Base-by-base conservation (phyloP, 92 coral and sea anemone genomes). In the Hydrozoanthus gracilis region DNA sequence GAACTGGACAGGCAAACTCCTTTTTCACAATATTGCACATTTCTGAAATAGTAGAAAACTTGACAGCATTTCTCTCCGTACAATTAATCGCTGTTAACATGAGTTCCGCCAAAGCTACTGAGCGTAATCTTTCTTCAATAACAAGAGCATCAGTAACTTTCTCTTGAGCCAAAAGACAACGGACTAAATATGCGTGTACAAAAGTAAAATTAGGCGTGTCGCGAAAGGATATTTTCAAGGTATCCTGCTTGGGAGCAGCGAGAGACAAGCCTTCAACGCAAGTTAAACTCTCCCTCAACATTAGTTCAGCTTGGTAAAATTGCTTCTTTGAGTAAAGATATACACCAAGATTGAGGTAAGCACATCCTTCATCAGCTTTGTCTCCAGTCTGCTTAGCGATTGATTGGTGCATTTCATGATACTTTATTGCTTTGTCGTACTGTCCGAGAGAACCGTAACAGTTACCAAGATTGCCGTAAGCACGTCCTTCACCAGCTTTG, bases 241-340 rank as follows among this genome's bases (percentile, higher is more conserved):
- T 54, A 74, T 74, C 79, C 79, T 18, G 54, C 14, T 44, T 74
- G 54, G 79, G 79, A 6, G 14, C 79, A 39, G 44, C 44, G 18
- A 8, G 11, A 6, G 46, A 74, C 39, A 74, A 8, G 12, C 8
- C 49, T 5, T 74, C 79, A 5, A 18, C 44, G n/a, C 51, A 74
- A 16, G 10, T 3, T 74, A 74, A 16, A 39, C 56, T 7, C 10
- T 46, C 14, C 6, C 8, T 74, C 18, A 11, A 74, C 12, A 16
- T 18, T 5, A 14, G 1, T 44, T 44, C 79, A 2, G 79, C 79
- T 39, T 74, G 11, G 8, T 74, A 10, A 46, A 13, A 11, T 55
- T 74, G 79, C 3, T 11, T 46, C 3, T 6, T 39, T 1, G 8
- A 44, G 15, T 44, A n/a, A 44, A 15, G 6, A 44, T 20, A 44